These are phyloP conservation scores for Colletes collaris DNA, from an alignment of 2,888 invertebrate species.

Conservation along the genomic window DNA sequence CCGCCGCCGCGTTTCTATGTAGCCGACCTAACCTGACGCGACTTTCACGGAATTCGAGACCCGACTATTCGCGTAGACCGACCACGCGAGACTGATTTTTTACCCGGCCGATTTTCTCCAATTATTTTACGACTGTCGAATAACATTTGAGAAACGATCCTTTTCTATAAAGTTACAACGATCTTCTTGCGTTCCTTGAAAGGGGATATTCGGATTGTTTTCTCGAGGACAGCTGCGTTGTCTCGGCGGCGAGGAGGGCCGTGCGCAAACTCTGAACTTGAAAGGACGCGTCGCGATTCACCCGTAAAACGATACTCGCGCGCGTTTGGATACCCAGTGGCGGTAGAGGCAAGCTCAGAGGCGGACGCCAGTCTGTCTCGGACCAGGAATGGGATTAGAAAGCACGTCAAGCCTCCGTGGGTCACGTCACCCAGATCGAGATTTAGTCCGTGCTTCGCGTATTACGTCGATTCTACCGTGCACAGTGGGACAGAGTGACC, in stretches of 20 bases:
- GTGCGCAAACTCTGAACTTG: constrained; percentile 1
- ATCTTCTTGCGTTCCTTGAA: no score
- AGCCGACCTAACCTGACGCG: constrained; percentile 48
- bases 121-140: no score
- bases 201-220: no score
- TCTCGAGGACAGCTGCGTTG: no score
- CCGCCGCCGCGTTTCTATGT: constrained; percentile 55
- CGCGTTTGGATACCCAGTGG: constrained; percentile 1
- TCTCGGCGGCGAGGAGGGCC: no score
- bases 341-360: constrained; percentile 33
- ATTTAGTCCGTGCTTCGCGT: constrained; percentile 58
- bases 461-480: not conserved
- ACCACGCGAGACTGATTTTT: not conserved
- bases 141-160: no score
- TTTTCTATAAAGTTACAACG: no score
- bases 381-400: constrained; percentile 71
- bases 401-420: constrained; percentile 72
- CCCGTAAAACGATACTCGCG: not conserved
- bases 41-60: constrained; percentile 53
- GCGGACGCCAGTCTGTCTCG: constrained; percentile 67
- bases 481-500: no score
- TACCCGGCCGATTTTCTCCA: no score
- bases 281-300: constrained; percentile 40
- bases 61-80: constrained; percentile 36
- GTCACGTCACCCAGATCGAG: constrained; percentile 74